These are phyloP conservation scores for Cataglyphis albicans DNA, from an alignment of 2,888 invertebrate genomes.

Conservation along the genomic window DNA sequence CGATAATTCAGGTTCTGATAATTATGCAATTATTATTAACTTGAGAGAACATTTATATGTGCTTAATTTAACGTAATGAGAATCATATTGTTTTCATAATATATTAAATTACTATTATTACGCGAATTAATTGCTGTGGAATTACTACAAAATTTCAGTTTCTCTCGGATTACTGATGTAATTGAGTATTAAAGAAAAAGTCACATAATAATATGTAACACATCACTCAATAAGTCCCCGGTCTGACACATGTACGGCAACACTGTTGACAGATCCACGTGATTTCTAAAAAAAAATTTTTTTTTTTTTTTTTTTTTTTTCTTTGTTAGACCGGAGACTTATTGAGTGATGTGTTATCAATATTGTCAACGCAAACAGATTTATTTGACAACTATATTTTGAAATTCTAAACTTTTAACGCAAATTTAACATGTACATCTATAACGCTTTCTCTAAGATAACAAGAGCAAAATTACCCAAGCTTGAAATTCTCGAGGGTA, in stretches of 20 bases:
- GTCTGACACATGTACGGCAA: no score
- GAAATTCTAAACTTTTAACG: neutral
- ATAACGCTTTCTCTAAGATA: neutral
- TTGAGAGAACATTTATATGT: neutral
- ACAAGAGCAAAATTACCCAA: neutral
- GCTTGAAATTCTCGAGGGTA: neutral
- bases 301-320: no score
- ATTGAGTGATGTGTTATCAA: neutral
- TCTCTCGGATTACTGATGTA: neutral
- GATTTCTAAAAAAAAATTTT: no score
- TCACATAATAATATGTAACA: neutral
- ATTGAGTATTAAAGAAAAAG: neutral
- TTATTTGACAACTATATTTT: neutral
- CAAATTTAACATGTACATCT: neutral
- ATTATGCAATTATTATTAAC: slow-evolving; percentile 30
- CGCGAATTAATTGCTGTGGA: neutral
- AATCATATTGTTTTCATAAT: slow-evolving; percentile 9
- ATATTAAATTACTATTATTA: slow-evolving; percentile 13
- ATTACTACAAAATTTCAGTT: neutral
- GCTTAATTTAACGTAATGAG: slow-evolving; percentile 35
- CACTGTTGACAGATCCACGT: no score
- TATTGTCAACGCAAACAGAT: neutral
- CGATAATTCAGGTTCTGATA: neutral
- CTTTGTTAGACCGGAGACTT: no score
- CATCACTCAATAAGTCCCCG: no score